A percentile compares a stretch with the other conserved stretches of the same genome.
Evolutionary conservation across 2,113 vertebrate genomes (phyloP).

Genomic region (Nesoenas mayeri): DNA sequence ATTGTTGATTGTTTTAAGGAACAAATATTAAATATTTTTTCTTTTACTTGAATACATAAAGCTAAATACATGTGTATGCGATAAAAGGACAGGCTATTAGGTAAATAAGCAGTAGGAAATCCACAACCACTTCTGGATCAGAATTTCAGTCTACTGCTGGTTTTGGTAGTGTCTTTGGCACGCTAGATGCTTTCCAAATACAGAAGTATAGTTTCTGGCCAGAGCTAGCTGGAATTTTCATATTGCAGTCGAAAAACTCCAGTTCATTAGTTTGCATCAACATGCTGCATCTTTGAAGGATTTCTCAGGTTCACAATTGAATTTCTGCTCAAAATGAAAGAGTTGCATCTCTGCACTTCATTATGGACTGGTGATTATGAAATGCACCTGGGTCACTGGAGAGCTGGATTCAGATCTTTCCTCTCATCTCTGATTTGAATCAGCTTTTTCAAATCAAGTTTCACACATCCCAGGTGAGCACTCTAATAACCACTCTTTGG

Average conservation of each 20-base stretch:
- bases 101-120: slow-evolving; percentile 38
- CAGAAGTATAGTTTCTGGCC: slow-evolving; percentile 38
- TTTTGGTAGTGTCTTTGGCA: slow-evolving; percentile 44
- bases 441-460: slow-evolving; percentile 47
- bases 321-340: slow-evolving; percentile 56
- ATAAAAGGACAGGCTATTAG: not conserved
- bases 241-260: slow-evolving; percentile 30
- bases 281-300: slow-evolving; percentile 36
- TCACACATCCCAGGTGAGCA: slow-evolving; percentile 37
- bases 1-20: not conserved
- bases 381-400: slow-evolving; percentile 58
- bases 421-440: slow-evolving; percentile 42
- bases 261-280: slow-evolving; percentile 62
- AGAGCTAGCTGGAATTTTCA: slow-evolving; percentile 50
- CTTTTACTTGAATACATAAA: not conserved
- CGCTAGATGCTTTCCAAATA: slow-evolving; percentile 40
- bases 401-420: slow-evolving; percentile 28
- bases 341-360: slow-evolving; percentile 53
- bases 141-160: slow-evolving; percentile 4
- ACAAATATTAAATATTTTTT: not conserved
- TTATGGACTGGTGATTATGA: slow-evolving; percentile 59
- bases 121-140: slow-evolving; percentile 33
- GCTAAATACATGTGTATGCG: not conserved
- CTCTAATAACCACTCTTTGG: not conserved
- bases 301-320: slow-evolving; percentile 51